phyloP scores from a whole-genome alignment of 2,888 invertebrate genomes.

The Danaus chrysippus region DNA sequence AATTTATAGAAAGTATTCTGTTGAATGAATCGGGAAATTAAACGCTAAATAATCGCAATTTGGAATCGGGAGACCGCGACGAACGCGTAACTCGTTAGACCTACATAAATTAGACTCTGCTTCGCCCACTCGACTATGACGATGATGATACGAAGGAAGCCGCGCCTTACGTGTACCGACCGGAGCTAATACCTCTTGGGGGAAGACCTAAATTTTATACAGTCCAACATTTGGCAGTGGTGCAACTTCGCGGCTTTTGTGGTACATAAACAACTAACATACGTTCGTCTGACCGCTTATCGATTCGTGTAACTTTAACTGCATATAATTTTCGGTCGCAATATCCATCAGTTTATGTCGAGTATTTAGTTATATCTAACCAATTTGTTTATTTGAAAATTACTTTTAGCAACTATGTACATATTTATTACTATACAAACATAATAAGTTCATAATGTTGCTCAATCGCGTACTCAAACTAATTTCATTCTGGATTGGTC shows the following conservation, averaged over 20 bases:
- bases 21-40: constrained; percentile 22
- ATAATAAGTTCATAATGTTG: too few species aligned
- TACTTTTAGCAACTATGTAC: background rate
- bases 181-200: constrained; percentile 67
- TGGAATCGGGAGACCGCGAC: constrained; percentile 56
- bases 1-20: constrained; percentile 10
- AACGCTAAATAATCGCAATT: constrained; percentile 47
- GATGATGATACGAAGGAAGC: constrained; percentile 66
- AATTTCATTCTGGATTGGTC: too few species aligned
- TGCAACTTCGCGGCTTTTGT: constrained; percentile 71
- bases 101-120: constrained; percentile 55
- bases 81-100: constrained; percentile 60
- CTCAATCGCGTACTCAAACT: too few species aligned
- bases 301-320: constrained; percentile 75
- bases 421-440: too few species aligned
- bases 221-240: constrained; percentile 68
- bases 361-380: constrained; percentile 69
- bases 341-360: constrained; percentile 68
- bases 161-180: constrained; percentile 60
- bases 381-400: constrained; percentile 34
- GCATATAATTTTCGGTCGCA: constrained; percentile 68
- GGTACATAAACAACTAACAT: constrained; percentile 74
- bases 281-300: constrained; percentile 66
- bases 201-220: constrained; percentile 65
- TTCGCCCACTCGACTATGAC: constrained; percentile 65